Conservation (phyloP, 2,113 vertebrate species). For the Numenius arquata region DNA sequence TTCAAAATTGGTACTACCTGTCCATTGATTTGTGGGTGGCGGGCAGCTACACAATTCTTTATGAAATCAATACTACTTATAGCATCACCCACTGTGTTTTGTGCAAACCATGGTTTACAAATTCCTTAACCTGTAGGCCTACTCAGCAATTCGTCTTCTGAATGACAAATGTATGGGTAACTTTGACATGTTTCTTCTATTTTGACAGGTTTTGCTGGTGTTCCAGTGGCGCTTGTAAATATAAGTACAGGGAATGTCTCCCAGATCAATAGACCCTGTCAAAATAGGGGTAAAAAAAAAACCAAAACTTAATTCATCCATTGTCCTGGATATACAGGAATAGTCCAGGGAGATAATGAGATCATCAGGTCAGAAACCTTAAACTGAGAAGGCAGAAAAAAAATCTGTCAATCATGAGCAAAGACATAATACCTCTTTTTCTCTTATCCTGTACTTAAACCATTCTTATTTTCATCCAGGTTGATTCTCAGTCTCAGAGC, state of each 20-base stretch:
- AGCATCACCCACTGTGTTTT: neutral
- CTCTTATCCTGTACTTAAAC: neutral
- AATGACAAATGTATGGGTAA: neutral
- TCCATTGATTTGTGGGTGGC: neutral
- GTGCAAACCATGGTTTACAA: neutral
- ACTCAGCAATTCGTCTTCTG: neutral
- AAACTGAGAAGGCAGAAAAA: neutral
- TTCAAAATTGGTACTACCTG: neutral
- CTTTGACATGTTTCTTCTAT: neutral
- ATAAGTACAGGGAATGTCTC: neutral
- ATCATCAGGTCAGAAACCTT: neutral
- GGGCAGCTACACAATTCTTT: neutral
- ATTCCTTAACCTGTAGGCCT: neutral
- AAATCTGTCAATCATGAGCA: neutral
- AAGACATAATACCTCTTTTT: neutral
- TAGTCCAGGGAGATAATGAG: neutral
- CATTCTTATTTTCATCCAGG: neutral
- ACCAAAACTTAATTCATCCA: neutral
- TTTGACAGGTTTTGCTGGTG: neutral
- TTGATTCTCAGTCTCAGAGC: neutral
- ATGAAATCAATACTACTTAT: neutral
- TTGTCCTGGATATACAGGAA: neutral
- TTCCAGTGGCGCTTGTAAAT: neutral
- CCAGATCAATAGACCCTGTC: neutral
- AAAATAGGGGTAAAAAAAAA: accelerated